Conservation (phyloP, 1,140 invertebrate species). For the Augochlora pura region DNA sequence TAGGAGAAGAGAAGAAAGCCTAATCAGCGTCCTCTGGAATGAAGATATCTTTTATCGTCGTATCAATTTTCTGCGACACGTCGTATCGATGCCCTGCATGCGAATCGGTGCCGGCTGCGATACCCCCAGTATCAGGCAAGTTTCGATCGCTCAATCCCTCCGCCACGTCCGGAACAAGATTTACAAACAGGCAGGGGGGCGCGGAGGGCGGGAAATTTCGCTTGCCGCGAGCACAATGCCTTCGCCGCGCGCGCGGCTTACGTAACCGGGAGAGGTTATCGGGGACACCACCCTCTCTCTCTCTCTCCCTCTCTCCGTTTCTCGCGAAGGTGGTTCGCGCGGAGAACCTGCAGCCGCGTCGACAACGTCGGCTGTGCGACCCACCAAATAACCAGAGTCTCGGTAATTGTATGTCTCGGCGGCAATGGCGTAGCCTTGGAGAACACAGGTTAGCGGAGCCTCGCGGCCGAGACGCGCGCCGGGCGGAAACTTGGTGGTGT, state of each 20-base stretch:
- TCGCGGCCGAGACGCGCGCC: conserved; percentile 29
- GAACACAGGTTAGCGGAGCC: conserved; percentile 1
- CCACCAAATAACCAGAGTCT: conserved; percentile 59
- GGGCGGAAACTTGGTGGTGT: conserved; percentile 61
- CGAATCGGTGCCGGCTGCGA: not conserved
- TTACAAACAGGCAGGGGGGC: not conserved
- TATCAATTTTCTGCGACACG: too few relatives aligned
- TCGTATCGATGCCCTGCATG: too few relatives aligned
- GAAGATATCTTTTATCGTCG: too few relatives aligned
- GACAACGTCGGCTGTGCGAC: conserved; percentile 14
- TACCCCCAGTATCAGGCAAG: not conserved
- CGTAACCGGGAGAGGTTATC: conserved; percentile 26
- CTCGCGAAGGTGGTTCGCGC: not conserved
- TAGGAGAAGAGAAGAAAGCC: too few relatives aligned
- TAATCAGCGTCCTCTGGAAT: too few relatives aligned
- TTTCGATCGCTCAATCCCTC: conserved; percentile 1
- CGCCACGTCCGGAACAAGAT: not conserved
- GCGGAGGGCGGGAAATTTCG: not conserved
- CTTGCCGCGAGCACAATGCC: conserved; percentile 25
- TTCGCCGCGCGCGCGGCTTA: not conserved
- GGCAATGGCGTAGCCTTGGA: conserved; percentile 57
- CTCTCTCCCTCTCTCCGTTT: too few relatives aligned
- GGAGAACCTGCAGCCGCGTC: conserved; percentile 9
- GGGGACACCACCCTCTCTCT: not conserved
- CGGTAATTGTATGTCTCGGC: conserved; percentile 72